These are phyloP conservation scores for Eupithecia inturbata DNA, from an alignment of 2,888 invertebrate species.

Conservation along the genomic window DNA sequence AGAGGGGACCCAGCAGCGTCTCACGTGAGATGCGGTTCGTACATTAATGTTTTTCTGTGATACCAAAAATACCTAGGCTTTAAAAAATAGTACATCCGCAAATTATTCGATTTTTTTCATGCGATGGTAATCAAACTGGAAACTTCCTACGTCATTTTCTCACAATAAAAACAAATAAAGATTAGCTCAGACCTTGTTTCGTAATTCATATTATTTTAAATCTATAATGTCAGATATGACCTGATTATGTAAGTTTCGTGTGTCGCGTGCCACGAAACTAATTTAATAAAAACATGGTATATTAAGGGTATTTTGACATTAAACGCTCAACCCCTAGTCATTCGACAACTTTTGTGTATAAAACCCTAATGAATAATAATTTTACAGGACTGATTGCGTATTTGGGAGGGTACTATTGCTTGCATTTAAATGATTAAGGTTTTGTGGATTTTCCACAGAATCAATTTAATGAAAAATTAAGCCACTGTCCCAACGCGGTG, in stretches of 20 bases:
- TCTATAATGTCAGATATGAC: conserved; percentile 64
- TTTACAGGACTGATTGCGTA: background rate
- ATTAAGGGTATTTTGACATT: conserved; percentile 77
- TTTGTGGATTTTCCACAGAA: background rate
- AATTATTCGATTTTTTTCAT: background rate
- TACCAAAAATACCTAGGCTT: background rate
- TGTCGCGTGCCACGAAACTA: conserved; percentile 77
- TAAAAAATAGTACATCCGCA: background rate
- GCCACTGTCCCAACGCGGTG: no score
- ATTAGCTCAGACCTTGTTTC: conserved; percentile 34
- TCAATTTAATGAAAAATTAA: background rate
- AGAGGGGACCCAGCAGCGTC: no score
- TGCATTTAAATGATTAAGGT: background rate
- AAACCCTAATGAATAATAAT: conserved; percentile 59
- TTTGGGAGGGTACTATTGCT: background rate
- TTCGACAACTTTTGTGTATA: conserved; percentile 62
- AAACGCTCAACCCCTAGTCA: conserved; percentile 61
- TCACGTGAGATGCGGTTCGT: no score
- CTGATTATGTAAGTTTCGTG: conserved; percentile 71
- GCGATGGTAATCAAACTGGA: background rate
- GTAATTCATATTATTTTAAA: conserved; percentile 45
- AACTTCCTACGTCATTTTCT: background rate
- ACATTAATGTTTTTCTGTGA: no score
- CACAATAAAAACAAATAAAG: conserved; percentile 23
- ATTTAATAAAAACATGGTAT: conserved; percentile 81